Conservation (phyloP, 2,888 invertebrate species). For the Dryobotodes eremita region DNA sequence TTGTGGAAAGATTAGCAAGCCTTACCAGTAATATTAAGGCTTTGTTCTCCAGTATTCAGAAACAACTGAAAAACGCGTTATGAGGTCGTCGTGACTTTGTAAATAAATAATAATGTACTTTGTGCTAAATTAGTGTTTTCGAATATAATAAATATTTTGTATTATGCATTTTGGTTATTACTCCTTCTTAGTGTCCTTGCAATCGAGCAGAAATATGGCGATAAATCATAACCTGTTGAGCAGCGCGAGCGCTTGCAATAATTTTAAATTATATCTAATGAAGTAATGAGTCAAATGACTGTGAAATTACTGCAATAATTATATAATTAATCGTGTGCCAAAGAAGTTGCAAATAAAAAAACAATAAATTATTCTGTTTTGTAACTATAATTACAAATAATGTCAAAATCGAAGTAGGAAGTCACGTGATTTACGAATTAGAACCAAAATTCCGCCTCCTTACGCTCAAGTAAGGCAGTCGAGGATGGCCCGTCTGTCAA, state of each 20-base stretch:
- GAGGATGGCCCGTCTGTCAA: conserved; percentile 91
- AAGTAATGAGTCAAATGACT: background rate
- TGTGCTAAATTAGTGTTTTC: background rate
- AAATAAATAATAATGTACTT: conserved; percentile 23
- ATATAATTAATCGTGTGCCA: background rate
- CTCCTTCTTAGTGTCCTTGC: background rate
- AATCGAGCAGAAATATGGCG: background rate
- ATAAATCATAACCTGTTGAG: background rate
- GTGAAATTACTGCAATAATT: background rate
- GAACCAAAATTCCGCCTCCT: conserved; percentile 34
- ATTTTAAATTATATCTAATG: background rate
- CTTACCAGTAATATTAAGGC: no score
- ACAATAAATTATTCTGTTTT: conserved; percentile 48
- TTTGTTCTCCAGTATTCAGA: background rate
- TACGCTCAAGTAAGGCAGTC: conserved; percentile 84
- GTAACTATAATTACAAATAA: conserved; percentile 65
- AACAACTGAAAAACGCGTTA: background rate
- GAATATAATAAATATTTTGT: conserved; percentile 5
- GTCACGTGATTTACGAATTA: conserved; percentile 46
- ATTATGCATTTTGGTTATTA: background rate
- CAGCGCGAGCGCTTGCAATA: background rate
- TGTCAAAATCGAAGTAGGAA: conserved; percentile 58
- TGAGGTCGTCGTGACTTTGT: conserved; percentile 9
- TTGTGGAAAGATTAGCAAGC: background rate
- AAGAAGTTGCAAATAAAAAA: conserved; percentile 36